A percentile compares a stretch with the other conserved stretches of the same genome.
Evolutionary conservation across 1,140 invertebrate genomes (phyloP).

Genomic region (Acromyrmex heyeri): DNA sequence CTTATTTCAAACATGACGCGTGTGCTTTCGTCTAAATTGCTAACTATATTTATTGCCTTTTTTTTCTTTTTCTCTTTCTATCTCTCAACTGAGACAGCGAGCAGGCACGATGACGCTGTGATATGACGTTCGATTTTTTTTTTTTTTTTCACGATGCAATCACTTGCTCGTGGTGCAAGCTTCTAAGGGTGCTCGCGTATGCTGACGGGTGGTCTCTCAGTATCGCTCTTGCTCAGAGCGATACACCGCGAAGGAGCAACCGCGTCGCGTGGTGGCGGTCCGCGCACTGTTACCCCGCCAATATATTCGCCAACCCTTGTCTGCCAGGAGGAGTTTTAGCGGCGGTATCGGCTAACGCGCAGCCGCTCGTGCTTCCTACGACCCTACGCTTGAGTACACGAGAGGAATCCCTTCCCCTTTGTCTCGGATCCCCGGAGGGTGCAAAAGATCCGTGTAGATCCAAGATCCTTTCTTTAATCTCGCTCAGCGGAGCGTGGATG

Average conservation of each 20-base stretch:
- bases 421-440: not conserved
- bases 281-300: constrained; percentile 79
- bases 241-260: constrained; percentile 67
- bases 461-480: constrained; percentile 18
- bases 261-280: constrained; percentile 81
- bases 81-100: not conserved
- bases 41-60: not conserved
- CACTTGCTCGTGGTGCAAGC: not conserved
- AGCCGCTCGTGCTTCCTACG: constrained; percentile 68
- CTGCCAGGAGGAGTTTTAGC: constrained; percentile 73
- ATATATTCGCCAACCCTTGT: constrained; percentile 68
- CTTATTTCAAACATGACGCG: constrained; percentile 44
- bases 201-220: constrained; percentile 6
- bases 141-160: not conserved
- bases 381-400: not conserved
- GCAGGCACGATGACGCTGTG: not conserved
- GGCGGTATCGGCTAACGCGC: constrained; percentile 68
- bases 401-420: not conserved
- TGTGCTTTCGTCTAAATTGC: constrained; percentile 36
- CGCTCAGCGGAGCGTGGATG: not conserved
- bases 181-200: not conserved
- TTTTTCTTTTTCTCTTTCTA: not conserved
- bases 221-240: constrained; percentile 14
- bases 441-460: not conserved
- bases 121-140: not conserved